These are phyloP conservation scores for Drosophila leonis DNA, from an alignment of 2,888 invertebrate genomes.

Conservation along the genomic window DNA sequence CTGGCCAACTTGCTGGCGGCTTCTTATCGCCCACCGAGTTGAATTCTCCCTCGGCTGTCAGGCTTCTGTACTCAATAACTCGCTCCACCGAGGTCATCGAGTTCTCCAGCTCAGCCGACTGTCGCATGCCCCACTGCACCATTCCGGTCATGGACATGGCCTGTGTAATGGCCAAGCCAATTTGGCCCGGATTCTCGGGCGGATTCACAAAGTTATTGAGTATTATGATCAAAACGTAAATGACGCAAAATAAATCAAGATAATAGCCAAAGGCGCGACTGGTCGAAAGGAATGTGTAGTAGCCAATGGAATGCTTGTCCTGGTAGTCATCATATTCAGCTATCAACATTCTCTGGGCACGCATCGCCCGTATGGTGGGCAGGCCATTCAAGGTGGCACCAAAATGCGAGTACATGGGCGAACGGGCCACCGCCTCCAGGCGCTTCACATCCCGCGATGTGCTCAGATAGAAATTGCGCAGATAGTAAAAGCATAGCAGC, in stretches of 20 bases:
- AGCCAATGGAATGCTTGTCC: constrained; percentile 95
- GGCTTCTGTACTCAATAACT: constrained; percentile 88
- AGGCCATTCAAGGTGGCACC: constrained; percentile 96
- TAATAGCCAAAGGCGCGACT: constrained; percentile 97
- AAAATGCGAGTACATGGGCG: constrained; percentile 97
- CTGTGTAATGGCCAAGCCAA: constrained; percentile 92
- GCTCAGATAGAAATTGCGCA: constrained; percentile 91
- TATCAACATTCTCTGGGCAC: constrained; percentile 91
- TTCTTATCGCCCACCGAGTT: constrained; percentile 88
- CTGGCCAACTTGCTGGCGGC: constrained; percentile 90
- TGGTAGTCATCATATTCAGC: constrained; percentile 93
- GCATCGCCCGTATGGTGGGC: constrained; percentile 95
- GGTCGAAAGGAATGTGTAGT: constrained; percentile 95
- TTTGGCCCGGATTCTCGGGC: constrained; percentile 89
- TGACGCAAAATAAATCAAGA: constrained; percentile 94
- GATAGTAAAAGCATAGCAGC: constrained; percentile 89
- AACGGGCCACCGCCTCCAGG: constrained; percentile 93
- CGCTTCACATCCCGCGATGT: constrained; percentile 93
- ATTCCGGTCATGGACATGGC: constrained; percentile 91
- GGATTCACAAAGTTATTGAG: constrained; percentile 93
- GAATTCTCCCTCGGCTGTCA: constrained; percentile 86
- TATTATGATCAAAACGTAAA: constrained; percentile 94
- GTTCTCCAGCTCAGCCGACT: constrained; percentile 95
- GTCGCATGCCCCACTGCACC: constrained; percentile 94
- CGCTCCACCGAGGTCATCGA: constrained; percentile 96